Conservation (phyloP, 2,113 vertebrate species). For the Sminthopsis crassicaudata region DNA sequence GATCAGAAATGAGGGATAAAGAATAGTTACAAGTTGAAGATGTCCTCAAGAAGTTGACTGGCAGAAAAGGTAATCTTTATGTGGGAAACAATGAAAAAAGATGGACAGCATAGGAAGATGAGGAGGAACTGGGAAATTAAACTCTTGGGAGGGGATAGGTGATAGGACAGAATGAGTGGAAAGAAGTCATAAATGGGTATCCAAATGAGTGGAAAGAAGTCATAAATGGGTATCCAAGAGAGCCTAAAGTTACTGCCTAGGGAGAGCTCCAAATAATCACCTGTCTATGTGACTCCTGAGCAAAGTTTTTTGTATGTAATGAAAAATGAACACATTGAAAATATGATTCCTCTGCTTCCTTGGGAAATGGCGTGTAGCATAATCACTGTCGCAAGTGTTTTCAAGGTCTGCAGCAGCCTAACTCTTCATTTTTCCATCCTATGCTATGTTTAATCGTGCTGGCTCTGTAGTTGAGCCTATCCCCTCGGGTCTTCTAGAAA, state of each 20-base stretch:
- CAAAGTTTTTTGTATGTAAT: neutral
- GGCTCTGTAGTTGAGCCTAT: too few species aligned
- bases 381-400: neutral
- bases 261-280: neutral
- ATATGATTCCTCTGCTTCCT: neutral
- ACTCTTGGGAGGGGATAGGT: neutral
- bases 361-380: neutral
- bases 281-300: neutral
- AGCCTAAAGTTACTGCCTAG: neutral
- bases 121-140: neutral
- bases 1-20: neutral
- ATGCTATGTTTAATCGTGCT: neutral
- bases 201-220: neutral
- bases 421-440: neutral
- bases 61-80: neutral
- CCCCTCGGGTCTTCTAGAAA: neutral
- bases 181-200: neutral
- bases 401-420: neutral
- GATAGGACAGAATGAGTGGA: neutral
- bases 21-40: neutral
- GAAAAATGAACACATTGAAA: neutral
- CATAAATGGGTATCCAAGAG: neutral
- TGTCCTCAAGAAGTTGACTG: neutral
- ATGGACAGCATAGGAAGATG: neutral
- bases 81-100: neutral